Conservation (phyloP, 1,140 invertebrate species). For the Aphaenogaster floridana region DNA sequence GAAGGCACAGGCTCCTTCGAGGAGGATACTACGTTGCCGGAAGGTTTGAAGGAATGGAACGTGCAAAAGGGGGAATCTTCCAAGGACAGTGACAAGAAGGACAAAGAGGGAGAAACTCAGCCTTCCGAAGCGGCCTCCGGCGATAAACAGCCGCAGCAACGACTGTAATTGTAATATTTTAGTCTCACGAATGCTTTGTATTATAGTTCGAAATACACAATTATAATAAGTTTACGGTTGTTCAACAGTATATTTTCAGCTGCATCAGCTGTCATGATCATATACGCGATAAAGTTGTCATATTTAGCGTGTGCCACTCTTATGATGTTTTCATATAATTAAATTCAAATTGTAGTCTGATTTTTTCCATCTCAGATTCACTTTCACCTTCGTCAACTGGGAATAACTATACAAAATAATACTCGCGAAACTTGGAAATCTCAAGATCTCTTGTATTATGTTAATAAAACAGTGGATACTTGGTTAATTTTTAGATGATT, state of each 20-base stretch:
- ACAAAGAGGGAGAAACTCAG: not conserved
- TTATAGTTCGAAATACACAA: conserved; percentile 80
- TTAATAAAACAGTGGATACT: conserved; percentile 28
- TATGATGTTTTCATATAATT: conserved; percentile 25
- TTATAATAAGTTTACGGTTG: conserved; percentile 56
- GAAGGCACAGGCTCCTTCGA: conserved; percentile 99
- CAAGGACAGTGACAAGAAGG: conserved; percentile 24
- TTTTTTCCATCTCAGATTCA: not conserved
- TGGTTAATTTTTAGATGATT: conserved; percentile 4
- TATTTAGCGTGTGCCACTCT: not conserved
- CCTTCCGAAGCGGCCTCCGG: conserved; percentile 44
- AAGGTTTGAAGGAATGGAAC: conserved; percentile 99
- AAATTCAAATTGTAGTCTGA: conserved; percentile 11
- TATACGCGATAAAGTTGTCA: conserved; percentile 7
- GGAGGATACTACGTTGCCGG: conserved; percentile 97
- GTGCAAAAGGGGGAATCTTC: conserved; percentile 87
- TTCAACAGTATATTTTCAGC: conserved; percentile 50
- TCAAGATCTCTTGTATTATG: not conserved
- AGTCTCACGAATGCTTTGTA: conserved; percentile 82
- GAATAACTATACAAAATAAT: conserved; percentile 19
- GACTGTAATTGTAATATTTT: conserved; percentile 79
- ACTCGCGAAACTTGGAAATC: conserved; percentile 7
- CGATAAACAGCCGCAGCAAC: conserved; percentile 73
- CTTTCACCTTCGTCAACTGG: not conserved
- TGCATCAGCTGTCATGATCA: conserved; percentile 44